Base-by-base conservation (phyloP, 2,797 vertebrate species). In the Synaphobranchus kaupii region DNA sequence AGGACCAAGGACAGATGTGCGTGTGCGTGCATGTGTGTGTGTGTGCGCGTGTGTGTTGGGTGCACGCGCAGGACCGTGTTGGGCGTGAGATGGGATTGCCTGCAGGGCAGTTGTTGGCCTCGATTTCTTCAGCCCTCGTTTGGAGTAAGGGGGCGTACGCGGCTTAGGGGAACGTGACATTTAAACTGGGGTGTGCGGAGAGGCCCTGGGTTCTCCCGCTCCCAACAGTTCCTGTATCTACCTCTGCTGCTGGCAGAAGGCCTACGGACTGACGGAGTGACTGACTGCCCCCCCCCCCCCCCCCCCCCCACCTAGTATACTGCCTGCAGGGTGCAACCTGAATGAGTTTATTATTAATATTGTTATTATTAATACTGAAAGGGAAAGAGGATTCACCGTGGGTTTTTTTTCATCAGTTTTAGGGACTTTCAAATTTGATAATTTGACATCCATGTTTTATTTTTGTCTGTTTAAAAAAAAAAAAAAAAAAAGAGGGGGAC, bases 1-100 rank as follows among this genome's bases (percentile, higher is more conserved):
- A 90, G 95, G 93, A 93, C 94, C 95, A 94, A 92, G 94, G 93
- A 94, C 92, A 90, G 89, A 85, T 84, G 20, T 3, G 47, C 25
- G 78, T 84, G 84, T 88, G 87, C 39, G 91, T 90, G 86, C 52
- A 87, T 87, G 87, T 88, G n/a, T 86, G 90, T 34, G 84, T 66
- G 86, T 89, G 90, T 86, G 66, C 34, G 87, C 85, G 89, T 83
- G 84, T 88, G 87, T 78, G 88, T n/a, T 84, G 66, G 13, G 58
- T 28, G 63, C 22, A 10, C 20, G 25, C 25, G 63, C 63, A 10
- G 22, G 63, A 56, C 1, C 22, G 63, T 6, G 63, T n/a, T 66
- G 1, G 1, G 63, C 1, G 63, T 4, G 63, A 89, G 88, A 93
- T 93, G 92, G 88, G 91, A 66, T n/a, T 88, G 88, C 92, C 93